Evolutionary conservation across 2,113 vertebrate species (phyloP).

Genomic region (Pomatorhinus ruficollis): DNA sequence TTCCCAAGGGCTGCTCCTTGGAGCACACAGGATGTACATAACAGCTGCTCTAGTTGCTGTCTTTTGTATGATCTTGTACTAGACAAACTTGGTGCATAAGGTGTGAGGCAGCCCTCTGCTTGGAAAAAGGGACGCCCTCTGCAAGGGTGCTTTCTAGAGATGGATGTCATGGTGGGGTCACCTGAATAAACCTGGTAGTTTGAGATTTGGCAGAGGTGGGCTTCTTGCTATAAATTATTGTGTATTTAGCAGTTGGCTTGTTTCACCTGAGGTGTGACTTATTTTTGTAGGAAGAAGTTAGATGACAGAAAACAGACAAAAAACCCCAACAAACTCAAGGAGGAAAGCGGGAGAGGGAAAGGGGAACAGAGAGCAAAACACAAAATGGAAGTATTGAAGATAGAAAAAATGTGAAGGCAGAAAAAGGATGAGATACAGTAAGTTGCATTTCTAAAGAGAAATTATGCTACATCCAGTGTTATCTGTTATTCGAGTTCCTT

Average conservation of each 20-base stretch:
- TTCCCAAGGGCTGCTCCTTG: not conserved
- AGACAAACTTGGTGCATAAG: not conserved
- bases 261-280: not conserved
- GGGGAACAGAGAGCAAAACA: not conserved
- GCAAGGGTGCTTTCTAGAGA: not conserved
- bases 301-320: not conserved
- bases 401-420: not conserved
- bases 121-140: rapidly evolving
- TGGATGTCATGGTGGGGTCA: not conserved
- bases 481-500: too few relatives aligned
- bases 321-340: not conserved
- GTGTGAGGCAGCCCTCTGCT: not conserved
- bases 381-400: not conserved
- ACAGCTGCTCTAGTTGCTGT: not conserved
- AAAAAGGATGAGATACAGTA: not conserved
- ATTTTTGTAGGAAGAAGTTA: not conserved
- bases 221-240: not conserved
- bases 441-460: not conserved
- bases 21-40: rapidly evolving
- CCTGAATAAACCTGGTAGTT: not conserved
- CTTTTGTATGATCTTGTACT: not conserved
- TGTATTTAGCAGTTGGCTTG: not conserved
- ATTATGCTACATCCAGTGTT: not conserved
- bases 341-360: not conserved
- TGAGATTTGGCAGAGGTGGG: not conserved